Evolutionary conservation across 1,140 invertebrate species (phyloP).

Genomic region (Diorhabda elongata): DNA sequence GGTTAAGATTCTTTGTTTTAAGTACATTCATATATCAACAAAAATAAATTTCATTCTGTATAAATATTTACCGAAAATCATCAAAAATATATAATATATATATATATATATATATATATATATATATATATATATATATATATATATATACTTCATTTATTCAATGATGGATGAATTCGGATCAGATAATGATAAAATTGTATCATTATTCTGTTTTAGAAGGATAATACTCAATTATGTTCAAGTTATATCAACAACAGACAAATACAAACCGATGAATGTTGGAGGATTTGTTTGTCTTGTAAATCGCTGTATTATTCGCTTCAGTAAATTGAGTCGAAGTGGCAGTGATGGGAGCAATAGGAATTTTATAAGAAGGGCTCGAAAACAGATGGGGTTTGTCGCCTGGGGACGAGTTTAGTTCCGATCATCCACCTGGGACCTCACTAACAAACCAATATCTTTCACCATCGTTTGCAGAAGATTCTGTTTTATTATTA

Average conservation of each 20-base stretch:
- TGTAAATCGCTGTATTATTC: neutral
- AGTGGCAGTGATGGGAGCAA: constrained; percentile 9
- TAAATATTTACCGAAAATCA: no score
- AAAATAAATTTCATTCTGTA: no score
- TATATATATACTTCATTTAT: no score
- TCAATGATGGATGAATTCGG: no score
- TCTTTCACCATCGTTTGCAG: constrained; percentile 27
- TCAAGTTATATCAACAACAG: neutral
- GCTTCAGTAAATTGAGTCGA: neutral
- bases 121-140: no score
- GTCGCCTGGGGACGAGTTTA: constrained; percentile 34
- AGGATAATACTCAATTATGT: neutral
- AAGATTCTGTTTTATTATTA: constrained; percentile 16
- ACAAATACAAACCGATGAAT: neutral
- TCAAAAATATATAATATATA: no score
- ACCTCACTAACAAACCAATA: constrained; percentile 36
- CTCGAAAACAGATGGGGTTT: constrained; percentile 28
- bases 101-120: no score
- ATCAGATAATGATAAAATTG: no score
- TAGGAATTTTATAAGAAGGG: constrained; percentile 27
- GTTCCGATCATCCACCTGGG: constrained; percentile 36
- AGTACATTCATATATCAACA: no score
- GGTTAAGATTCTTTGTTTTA: no score
- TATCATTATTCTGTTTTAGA: no score
- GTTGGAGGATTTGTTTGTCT: neutral